phyloP scores from a whole-genome alignment of 2,888 invertebrate species.

The Cephus runcator region DNA sequence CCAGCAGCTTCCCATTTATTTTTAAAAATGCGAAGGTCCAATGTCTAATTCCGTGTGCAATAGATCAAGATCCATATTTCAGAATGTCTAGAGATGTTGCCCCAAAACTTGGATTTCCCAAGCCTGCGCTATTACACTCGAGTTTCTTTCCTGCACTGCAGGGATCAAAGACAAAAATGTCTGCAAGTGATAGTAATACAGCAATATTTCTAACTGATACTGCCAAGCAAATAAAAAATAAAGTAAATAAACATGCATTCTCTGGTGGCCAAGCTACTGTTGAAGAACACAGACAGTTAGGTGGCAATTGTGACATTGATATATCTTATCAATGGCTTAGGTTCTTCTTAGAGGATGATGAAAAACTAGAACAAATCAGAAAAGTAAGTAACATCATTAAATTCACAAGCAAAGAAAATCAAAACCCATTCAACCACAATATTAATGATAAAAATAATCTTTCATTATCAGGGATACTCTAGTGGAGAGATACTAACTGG shows the following conservation, averaged over 20 bases:
- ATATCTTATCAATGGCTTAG: conserved; percentile 93
- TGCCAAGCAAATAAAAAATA: conserved; percentile 94
- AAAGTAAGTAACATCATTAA: conserved; percentile 63
- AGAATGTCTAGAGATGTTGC: conserved; percentile 99
- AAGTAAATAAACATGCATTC: conserved; percentile 97
- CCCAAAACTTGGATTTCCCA: conserved; percentile 85
- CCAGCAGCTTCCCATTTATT: conserved; percentile 90
- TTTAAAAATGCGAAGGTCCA: conserved; percentile 83
- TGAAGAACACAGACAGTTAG: conserved; percentile 89
- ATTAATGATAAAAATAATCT: background rate
- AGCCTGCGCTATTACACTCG: conserved; percentile 89
- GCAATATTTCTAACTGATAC: conserved; percentile 97
- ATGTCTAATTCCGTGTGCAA: conserved; percentile 96
- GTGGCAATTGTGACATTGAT: conserved; percentile 97
- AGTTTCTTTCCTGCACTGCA: conserved; percentile 93
- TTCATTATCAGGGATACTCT: conserved; percentile 75
- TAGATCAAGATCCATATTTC: conserved; percentile 99
- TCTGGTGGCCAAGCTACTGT: conserved; percentile 94
- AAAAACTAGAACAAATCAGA: conserved; percentile 79
- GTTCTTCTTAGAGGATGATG: conserved; percentile 96
- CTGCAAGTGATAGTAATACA: conserved; percentile 92
- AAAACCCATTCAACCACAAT: background rate
- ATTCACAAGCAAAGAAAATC: background rate
- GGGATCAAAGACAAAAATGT: conserved; percentile 99
- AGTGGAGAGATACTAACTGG: conserved; percentile 93